phyloP scores from a whole-genome alignment of 2,113 vertebrate species.

The Corythaeola cristata region DNA sequence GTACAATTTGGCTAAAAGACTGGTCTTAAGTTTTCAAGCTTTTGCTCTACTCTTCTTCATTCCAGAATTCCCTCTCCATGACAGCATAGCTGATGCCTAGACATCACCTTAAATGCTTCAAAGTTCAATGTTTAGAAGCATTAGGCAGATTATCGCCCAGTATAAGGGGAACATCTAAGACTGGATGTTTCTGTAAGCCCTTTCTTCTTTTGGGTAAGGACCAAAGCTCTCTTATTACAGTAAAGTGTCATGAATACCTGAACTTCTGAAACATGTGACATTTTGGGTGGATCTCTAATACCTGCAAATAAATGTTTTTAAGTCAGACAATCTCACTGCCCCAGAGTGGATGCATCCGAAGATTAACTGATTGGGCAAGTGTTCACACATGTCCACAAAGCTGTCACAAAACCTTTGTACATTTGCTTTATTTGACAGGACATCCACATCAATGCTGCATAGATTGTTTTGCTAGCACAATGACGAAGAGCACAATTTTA shows the following conservation, averaged over 20 bases:
- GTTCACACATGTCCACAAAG: rapidly evolving
- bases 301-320: background rate
- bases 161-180: background rate
- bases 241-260: background rate
- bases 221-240: background rate
- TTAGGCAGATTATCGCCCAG: background rate
- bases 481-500: background rate
- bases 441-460: background rate
- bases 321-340: background rate
- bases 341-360: background rate
- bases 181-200: background rate
- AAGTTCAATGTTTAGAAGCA: background rate
- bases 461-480: background rate
- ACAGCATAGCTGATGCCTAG: background rate
- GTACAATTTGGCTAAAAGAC: background rate
- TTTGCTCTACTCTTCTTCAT: background rate
- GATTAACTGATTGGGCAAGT: background rate
- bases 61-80: background rate
- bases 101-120: background rate
- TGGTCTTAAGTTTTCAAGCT: background rate
- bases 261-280: background rate
- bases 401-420: background rate
- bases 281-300: background rate
- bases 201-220: background rate
- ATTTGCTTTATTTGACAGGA: background rate